Base-by-base conservation (phyloP, 1,140 invertebrate genomes). In the Phortica variegata region DNA sequence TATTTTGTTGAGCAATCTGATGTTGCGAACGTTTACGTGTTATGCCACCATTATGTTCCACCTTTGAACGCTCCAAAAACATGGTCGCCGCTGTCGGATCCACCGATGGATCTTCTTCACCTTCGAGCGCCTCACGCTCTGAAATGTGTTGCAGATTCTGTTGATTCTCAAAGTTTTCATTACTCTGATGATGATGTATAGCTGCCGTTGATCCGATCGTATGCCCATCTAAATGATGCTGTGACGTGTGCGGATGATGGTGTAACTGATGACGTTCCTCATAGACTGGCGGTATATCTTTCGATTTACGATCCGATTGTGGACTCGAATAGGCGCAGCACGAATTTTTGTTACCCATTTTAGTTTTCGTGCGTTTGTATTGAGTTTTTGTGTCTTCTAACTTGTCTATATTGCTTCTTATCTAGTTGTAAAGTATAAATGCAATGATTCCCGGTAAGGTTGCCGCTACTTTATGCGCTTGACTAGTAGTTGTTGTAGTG, bases 61-160 rank as follows among this genome's bases (percentile, higher is more conserved):
- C 86, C 79, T 93, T 94, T 3, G 94, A 97, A 51, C 93, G 84
- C 76, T 94, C 91, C 80, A 98, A 88, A 79, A 98, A 99, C 60
- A 98, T 88, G 26, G 96, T 97, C 26, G 88, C 90, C 40, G 93
- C 90, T 60, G 90, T 89, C 0, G 96, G 96, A 81, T 99, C 93
- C 47, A 95, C 87, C 0, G 95, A 98, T 7, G 96, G 96, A 80
- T 99, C 96, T 46, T 85, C 82, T 60, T 97, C 93, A 62, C 89
- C 89, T 77, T 97, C 95, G 75, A 96, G 91, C 10, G 91, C 89
- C 75, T 98, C 96, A 56, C 96, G 81, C 80, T 99, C 96, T 75
- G 93, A 97, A 57, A 98, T 98, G 79, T 99, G 96, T 77, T 97
- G 96, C 43, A 98, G 82, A 81, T 95, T 96, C 75, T 89, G 93